Evolutionary conservation across 2,888 invertebrate species (phyloP), one percentile per base, ranked within the genome.

Genomic region (Cerastis leucographa): DNA sequence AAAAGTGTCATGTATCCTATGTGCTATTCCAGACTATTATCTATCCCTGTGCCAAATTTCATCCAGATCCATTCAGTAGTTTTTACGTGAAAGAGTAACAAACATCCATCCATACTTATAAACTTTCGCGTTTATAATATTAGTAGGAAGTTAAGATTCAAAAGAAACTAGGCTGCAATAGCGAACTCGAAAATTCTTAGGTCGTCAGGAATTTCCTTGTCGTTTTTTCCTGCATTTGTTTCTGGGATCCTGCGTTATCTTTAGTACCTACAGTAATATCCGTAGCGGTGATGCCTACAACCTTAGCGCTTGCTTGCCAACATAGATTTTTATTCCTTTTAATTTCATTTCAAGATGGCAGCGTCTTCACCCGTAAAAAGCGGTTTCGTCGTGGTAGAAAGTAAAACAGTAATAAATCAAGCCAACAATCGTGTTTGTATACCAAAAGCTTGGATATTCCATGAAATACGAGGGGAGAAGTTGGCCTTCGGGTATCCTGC

Each of bases 401-500:
- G 59, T 29, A 73, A 66, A 19, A 66, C 17, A 51, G 29, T 65
- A 11, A 80, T 65, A 3, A 72, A 80, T 44, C 25, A 44, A 29
- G 44, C 44, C 14, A 72, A 51, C 14, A 59, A 80, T 17, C 65
- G n/a, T 29, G 74, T 78, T 61, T 80, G 74, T 61, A 65, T 78
- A 19, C 78, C 78, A 14, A 80, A 22, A 51, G n/a, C 80, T 19
- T 78, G 78, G 78, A 5, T 78, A 6, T 35, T 14, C 22, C 61
- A 29, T n/a, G 8, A 61, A 6, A 5, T 72, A 9, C 0, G 0
- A 19, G 59, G 22, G 0, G n/a, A 40, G 1, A 73, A 29, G n/a
- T 80, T 78, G 25, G 44, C 78, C 6, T 61, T 78, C 3, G 80
- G 6, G 0, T 78, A 80, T 44, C 78, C 78, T n/a, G 25, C 35